phyloP scores from a whole-genome alignment of 2,113 vertebrate species.

The Oncorhynchus gorbuscha region DNA sequence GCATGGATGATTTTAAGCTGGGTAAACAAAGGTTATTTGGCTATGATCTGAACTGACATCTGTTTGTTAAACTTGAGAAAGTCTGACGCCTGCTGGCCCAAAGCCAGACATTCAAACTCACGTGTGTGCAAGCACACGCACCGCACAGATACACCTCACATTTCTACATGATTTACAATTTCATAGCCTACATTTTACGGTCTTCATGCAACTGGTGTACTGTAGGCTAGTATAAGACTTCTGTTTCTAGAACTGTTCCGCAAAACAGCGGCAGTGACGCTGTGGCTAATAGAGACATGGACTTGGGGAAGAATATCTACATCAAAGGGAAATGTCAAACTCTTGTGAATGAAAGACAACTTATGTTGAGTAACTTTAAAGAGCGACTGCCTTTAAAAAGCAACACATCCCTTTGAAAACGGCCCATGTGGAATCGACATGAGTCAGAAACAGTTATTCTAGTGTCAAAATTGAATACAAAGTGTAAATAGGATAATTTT shows the following conservation, averaged over 20 bases:
- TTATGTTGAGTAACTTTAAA: not conserved
- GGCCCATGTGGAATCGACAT: no score
- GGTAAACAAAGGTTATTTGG: not conserved
- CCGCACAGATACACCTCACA: not conserved
- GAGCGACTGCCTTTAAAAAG: not conserved
- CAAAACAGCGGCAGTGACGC: no score
- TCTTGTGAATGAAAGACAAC: not conserved
- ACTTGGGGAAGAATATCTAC: not conserved
- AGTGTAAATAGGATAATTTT: no score
- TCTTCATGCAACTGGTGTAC: slow-evolving; percentile 2
- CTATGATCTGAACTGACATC: no score
- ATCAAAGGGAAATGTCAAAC: not conserved
- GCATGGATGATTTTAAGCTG: not conserved
- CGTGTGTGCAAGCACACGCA: not conserved
- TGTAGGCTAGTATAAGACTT: no score
- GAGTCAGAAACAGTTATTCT: no score
- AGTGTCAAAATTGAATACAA: no score
- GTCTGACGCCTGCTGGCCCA: no score
- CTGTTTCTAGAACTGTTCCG: no score
- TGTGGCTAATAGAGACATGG: no score
- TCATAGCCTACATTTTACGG: not conserved
- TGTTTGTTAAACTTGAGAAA: no score
- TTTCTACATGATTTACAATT: not conserved
- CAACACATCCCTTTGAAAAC: no score
- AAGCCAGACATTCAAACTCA: not conserved